These are phyloP conservation scores for Phataginus tricuspis DNA, from an alignment of 2,797 vertebrate species.

Conservation along the genomic window DNA sequence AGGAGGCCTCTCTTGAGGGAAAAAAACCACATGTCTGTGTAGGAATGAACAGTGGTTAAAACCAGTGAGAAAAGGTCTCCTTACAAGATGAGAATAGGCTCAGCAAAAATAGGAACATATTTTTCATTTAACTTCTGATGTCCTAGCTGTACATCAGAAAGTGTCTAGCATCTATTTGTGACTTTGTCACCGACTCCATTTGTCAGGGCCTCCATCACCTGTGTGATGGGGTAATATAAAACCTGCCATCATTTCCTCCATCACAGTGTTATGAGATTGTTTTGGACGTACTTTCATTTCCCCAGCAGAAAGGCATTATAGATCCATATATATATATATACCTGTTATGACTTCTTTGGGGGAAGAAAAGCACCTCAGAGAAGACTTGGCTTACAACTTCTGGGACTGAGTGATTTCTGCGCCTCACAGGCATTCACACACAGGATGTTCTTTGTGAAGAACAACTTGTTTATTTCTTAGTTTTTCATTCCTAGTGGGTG, in stretches of 20 bases:
- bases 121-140: constrained; percentile 72
- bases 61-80: not conserved
- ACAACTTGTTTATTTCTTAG: constrained; percentile 42
- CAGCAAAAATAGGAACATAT: constrained; percentile 54
- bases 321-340: constrained; percentile 77
- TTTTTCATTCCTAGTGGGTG: constrained; percentile 34
- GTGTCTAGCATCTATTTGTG: constrained; percentile 61
- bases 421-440: constrained; percentile 19
- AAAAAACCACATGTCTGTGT: not conserved
- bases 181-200: constrained; percentile 71
- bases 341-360: constrained; percentile 70
- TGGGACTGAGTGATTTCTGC: constrained; percentile 66
- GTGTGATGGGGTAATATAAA: constrained; percentile 71
- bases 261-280: constrained; percentile 76
- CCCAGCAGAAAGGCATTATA: constrained; percentile 74
- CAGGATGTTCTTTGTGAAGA: constrained; percentile 56
- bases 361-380: constrained; percentile 70
- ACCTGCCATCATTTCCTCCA: constrained; percentile 75
- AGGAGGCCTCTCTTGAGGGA: not conserved
- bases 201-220: constrained; percentile 71
- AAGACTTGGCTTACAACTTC: constrained; percentile 63
- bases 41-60: constrained; percentile 46
- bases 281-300: constrained; percentile 76
- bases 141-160: constrained; percentile 67
- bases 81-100: constrained; percentile 53